Evolutionary conservation across 2,888 invertebrate genomes (phyloP), one percentile per base, ranked within the genome.

Genomic region (Andrena bucephala): DNA sequence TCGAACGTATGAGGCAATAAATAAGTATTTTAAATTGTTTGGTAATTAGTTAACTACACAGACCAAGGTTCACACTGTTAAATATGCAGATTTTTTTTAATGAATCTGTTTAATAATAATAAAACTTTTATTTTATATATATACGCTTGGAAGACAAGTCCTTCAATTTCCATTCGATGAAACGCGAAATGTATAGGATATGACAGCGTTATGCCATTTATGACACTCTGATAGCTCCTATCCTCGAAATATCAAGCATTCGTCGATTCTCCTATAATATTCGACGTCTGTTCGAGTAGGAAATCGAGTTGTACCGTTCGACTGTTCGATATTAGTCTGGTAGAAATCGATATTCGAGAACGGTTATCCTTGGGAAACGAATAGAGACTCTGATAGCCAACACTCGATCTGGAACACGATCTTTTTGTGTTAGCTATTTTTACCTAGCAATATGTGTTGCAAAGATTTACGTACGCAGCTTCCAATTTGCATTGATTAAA

Each of bases 301-400:
- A 79, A 79, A 79, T 79, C 76, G 69, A 76, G 20, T 69, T 48
- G 79, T 59, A 36, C 65, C 69, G 59, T 13, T 29, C 48, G 69
- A 36, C 59, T 65, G 65, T 79, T 70, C 77, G 69, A 79, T 76
- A 76, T 76, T 76, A 76, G 29, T 2, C 50, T 10, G 8, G 29
- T 65, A 79, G 77, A 69, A 79, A 74, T 78, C 78, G 74, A 78
- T 78, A 74, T 60, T 73, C 36, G 50, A 72, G 60, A 33, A 54
- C 29, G 54, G 67, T 69, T 65, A 60, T 59, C 63, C 20, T 52
- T 50, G 5, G 54, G 54, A 57, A 57, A 57, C 57, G 57, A 76
- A 57, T 70, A 60, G 63, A 57, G 42, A 42, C 2, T 62, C 33
- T n/a, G 57, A 27, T 20, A 57, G 24, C 20, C 27, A 27, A 13